Percentiles rank a stretch among this genome's conserved stretches.
These are phyloP conservation scores for Adineta ricciae DNA, from an alignment of 2,888 invertebrate species.

Conservation along the genomic window DNA sequence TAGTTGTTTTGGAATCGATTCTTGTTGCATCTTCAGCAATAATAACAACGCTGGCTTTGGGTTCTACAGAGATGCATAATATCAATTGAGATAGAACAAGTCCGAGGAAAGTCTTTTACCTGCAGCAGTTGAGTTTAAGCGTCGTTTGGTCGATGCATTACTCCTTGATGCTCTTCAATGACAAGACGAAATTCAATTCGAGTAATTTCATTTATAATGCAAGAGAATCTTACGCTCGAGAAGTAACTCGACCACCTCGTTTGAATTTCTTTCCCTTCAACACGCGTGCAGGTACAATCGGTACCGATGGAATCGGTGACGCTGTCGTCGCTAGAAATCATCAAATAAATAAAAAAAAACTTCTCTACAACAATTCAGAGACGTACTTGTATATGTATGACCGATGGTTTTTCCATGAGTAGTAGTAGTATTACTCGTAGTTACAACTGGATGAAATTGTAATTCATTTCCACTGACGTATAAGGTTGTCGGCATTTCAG, in stretches of 20 bases:
- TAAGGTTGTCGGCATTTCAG: neutral
- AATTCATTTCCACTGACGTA: neutral
- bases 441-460: neutral
- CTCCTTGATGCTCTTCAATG: neutral
- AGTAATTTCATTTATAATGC: neutral
- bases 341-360: neutral
- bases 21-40: constrained; percentile 17
- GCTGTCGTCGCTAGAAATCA: neutral
- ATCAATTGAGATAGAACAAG: no score
- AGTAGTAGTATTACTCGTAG: neutral
- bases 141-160: neutral
- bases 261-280: constrained; percentile 11
- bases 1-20: neutral
- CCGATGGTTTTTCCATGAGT: neutral
- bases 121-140: neutral
- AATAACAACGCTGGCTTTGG: neutral
- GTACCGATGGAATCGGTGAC: neutral
- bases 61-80: neutral
- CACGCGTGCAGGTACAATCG: neutral
- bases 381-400: neutral
- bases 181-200: neutral
- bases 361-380: no score
- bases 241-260: constrained; percentile 1
- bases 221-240: neutral
- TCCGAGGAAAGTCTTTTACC: no score